Conservation (phyloP, 2,113 vertebrate species). For the Crotalus horridus region DNA sequence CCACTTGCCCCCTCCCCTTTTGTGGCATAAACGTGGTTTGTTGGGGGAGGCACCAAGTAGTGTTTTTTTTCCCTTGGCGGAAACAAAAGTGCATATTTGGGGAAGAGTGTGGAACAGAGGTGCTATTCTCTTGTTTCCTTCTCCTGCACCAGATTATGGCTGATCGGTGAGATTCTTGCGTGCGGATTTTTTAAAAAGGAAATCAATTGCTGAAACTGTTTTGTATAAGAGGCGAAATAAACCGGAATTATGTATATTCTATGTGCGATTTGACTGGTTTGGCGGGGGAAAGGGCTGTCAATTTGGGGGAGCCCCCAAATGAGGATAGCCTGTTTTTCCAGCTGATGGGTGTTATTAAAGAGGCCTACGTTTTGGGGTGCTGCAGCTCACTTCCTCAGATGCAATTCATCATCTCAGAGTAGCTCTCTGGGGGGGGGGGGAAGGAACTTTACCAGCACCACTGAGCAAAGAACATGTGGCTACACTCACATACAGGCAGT, state of each 20-base stretch:
- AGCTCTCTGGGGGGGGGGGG: neutral
- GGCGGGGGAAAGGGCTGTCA: neutral
- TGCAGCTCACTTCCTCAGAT: neutral
- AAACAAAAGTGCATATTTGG: neutral
- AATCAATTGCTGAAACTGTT: slow-evolving; percentile 13
- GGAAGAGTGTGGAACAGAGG: no score
- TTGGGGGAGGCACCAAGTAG: neutral
- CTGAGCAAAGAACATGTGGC: neutral
- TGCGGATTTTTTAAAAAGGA: neutral
- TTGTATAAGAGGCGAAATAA: slow-evolving; percentile 23
- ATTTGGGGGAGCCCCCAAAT: neutral
- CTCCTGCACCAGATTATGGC: neutral
- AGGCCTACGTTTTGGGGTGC: neutral
- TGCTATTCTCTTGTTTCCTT: neutral
- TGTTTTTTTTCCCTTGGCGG: neutral
- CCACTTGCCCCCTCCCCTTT: neutral
- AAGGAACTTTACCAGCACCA: neutral
- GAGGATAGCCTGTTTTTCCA: neutral
- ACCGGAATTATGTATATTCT: neutral
- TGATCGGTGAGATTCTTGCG: neutral
- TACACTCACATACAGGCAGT: neutral
- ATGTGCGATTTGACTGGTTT: neutral
- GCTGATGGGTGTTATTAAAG: neutral
- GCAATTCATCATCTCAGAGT: neutral
- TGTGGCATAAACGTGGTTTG: neutral